phyloP scores from a whole-genome alignment of 2,113 vertebrate species.

The Hoplias malabaricus region DNA sequence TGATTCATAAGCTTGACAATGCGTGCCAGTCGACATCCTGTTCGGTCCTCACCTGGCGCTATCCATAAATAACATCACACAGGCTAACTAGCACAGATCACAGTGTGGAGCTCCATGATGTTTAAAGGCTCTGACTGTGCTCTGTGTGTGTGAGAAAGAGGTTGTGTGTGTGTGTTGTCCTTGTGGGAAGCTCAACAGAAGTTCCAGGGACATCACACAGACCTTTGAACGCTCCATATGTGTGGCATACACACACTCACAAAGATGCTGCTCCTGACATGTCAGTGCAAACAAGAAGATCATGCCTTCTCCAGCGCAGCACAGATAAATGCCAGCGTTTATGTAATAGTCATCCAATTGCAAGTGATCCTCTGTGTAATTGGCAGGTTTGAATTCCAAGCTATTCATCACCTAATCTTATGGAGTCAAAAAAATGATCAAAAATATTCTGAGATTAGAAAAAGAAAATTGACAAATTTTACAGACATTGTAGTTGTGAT shows the following conservation, averaged over 20 bases:
- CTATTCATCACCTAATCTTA: no score
- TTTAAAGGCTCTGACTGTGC: conserved; percentile 22
- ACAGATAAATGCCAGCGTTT: neutral
- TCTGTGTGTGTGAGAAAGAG: neutral
- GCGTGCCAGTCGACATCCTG: conserved; percentile 42
- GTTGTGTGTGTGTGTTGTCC: conserved; percentile 9
- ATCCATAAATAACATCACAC: conserved; percentile 56
- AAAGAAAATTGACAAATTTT: no score
- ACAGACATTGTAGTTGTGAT: no score
- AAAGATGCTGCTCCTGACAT: conserved; percentile 1
- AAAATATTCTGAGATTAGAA: no score
- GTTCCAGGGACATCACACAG: conserved; percentile 3
- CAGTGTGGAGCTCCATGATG: conserved; percentile 51
- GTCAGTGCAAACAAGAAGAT: neutral
- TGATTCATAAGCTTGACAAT: conserved; percentile 26
- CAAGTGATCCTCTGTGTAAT: neutral
- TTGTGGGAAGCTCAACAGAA: conserved; percentile 12
- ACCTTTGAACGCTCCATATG: conserved; percentile 1
- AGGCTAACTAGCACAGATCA: conserved; percentile 63
- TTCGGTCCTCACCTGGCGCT: conserved; percentile 42
- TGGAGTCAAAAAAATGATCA: neutral
- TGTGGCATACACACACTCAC: neutral
- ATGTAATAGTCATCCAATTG: neutral
- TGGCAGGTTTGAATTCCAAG: neutral
- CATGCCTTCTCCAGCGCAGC: neutral